A percentile compares a stretch with the other conserved stretches of the same genome.
These are phyloP conservation scores for Clinocottus analis DNA, from an alignment of 2,113 vertebrate species.

Conservation along the genomic window DNA sequence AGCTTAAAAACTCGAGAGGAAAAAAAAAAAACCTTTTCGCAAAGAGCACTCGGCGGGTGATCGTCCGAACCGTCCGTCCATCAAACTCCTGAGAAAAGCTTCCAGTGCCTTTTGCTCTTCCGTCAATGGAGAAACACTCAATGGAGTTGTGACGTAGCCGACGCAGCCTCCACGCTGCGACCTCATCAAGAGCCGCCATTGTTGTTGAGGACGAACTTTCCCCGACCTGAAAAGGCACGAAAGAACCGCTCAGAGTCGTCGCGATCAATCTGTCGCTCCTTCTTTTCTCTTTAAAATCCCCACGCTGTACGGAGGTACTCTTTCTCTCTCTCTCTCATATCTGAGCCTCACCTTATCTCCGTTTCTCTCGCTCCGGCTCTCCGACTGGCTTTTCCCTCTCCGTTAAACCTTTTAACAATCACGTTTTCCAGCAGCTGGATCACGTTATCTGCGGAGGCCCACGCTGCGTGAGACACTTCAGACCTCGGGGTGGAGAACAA, in stretches of 20 bases:
- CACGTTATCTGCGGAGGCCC: neutral
- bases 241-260: neutral
- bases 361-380: neutral
- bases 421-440: neutral
- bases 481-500: neutral
- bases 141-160: neutral
- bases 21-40: too few relatives aligned
- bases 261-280: neutral
- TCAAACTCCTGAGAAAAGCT: neutral
- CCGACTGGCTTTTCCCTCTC: neutral
- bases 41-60: neutral
- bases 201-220: neutral
- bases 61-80: neutral
- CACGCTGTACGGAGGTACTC: neutral
- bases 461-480: neutral
- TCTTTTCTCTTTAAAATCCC: neutral
- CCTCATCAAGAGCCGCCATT: neutral
- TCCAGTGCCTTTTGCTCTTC: neutral
- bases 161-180: neutral
- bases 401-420: slow-evolving; percentile 3
- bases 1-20: too few relatives aligned
- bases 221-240: too few relatives aligned
- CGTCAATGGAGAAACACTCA: neutral
- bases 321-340: neutral
- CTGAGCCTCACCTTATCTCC: neutral